Conservation (phyloP, 2,797 vertebrate species). For the Glossophaga mutica region DNA sequence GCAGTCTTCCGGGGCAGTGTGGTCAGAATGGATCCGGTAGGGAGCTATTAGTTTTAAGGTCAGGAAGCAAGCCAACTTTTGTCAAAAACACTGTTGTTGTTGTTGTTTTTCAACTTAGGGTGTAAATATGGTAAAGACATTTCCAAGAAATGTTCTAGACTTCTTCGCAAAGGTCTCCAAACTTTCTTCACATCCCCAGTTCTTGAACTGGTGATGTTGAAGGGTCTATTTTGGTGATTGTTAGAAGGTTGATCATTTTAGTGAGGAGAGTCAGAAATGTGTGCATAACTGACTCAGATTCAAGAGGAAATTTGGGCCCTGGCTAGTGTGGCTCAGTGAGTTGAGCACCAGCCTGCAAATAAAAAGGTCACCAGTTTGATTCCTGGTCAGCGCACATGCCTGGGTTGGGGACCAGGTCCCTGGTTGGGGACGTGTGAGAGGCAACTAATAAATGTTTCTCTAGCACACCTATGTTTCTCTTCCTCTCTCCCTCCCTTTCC, state of each 20-base stretch:
- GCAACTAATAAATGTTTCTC: not conserved
- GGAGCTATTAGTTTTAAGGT: not conserved
- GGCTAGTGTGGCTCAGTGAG: not conserved
- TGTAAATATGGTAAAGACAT: not conserved
- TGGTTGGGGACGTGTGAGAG: not conserved
- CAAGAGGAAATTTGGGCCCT: not conserved
- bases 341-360: not conserved
- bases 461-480: not conserved
- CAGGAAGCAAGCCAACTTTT: conserved; percentile 1
- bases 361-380: not conserved
- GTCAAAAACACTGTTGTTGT: not conserved
- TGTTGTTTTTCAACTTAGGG: not conserved
- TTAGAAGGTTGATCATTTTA: not conserved
- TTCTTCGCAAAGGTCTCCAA: not conserved
- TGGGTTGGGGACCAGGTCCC: not conserved
- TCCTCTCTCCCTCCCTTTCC: not conserved
- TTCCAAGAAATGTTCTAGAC: not conserved
- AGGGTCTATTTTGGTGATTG: not conserved
- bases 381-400: not conserved
- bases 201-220: not conserved
- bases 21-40: not conserved
- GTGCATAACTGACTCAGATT: not conserved
- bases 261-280: not conserved
- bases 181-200: not conserved
- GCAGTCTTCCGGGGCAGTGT: not conserved